These are phyloP conservation scores for Callosobruchus maculatus DNA, from an alignment of 2,888 invertebrate genomes.

Conservation along the genomic window DNA sequence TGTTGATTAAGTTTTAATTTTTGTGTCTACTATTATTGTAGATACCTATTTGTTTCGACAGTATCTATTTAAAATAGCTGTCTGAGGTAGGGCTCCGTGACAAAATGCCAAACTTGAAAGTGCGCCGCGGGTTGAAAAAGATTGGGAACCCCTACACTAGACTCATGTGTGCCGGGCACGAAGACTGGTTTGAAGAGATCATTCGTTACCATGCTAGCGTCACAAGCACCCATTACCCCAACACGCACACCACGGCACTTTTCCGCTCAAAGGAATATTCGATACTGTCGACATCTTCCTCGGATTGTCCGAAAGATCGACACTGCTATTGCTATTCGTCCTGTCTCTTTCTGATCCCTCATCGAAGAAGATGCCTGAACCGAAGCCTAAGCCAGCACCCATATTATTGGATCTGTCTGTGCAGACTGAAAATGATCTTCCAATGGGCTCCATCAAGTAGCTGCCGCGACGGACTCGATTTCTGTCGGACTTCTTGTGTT, in stretches of 20 bases:
- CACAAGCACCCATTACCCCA: conserved; percentile 74
- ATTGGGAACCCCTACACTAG: too few species aligned
- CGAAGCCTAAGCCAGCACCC: conserved; percentile 32
- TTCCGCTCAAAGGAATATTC: conserved; percentile 55
- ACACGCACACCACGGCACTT: conserved; percentile 80
- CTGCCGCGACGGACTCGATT: conserved; percentile 26
- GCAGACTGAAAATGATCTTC: conserved; percentile 45
- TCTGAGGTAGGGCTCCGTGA: too few species aligned
- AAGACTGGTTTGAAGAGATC: too few species aligned
- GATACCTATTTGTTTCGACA: too few species aligned
- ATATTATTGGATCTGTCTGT: conserved; percentile 44
- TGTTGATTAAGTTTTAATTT: too few species aligned
- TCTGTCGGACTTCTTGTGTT: conserved; percentile 38
- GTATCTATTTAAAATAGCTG: too few species aligned
- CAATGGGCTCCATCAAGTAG: conserved; percentile 35
- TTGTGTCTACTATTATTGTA: too few species aligned
- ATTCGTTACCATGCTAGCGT: too few species aligned
- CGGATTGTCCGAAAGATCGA: conserved; percentile 53
- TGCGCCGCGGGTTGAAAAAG: too few species aligned
- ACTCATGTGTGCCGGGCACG: too few species aligned
- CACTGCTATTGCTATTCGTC: conserved; percentile 63
- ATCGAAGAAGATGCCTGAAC: conserved; percentile 37
- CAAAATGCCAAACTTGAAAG: too few species aligned
- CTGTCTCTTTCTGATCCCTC: conserved; percentile 61
- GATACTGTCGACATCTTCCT: conserved; percentile 65